Evolutionary conservation across 2,888 invertebrate species (phyloP), one percentile per base, ranked within the genome.

Genomic region (Drosophila birchii): DNA sequence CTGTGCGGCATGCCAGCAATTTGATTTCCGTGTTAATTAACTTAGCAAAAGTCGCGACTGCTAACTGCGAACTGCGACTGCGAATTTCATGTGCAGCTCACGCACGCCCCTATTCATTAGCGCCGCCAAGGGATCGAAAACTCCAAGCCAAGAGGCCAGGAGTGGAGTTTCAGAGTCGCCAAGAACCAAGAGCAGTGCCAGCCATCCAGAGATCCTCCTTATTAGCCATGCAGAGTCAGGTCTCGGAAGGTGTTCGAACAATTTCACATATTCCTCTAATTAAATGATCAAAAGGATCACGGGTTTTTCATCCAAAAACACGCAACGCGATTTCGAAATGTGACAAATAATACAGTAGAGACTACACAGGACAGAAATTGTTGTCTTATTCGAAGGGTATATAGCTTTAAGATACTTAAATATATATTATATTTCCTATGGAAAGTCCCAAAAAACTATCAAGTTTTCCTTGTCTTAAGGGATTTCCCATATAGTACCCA

Each of bases 191-290:
- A 16, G 9, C n/a, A 29, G 47, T 18, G 44, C 16, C 53, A 34
- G 43, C 11, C 53, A 54, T 43, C 18, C 39, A 20, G 12, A 44
- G 11, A 32, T 38, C 45, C 45, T 41, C 60, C 90, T 88, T 76
- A 86, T 89, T 90, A 83, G 78, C 80, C 87, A 89, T 90, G 81
- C 89, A 80, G 77, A 75, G 75, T 80, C 68, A 66, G 79, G 62
- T 63, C 68, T 71, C 41, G 36, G 56, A 72, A 81, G 91, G 91
- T 91, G 91, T 91, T 90, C 91, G 78, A 91, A 90, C 86, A 85
- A 91, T 91, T 91, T 90, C 91, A 91, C 86, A 84, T 88, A 91
- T 91, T 89, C 79, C 80, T 88, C 90, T 91, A 91, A 91, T 91
- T 91, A 91, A 91, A 90, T 74, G 86, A 90, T 90, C 91, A 91